phyloP scores from a whole-genome alignment of 2,888 invertebrate genomes.

The Ceriagrion tenellum region DNA sequence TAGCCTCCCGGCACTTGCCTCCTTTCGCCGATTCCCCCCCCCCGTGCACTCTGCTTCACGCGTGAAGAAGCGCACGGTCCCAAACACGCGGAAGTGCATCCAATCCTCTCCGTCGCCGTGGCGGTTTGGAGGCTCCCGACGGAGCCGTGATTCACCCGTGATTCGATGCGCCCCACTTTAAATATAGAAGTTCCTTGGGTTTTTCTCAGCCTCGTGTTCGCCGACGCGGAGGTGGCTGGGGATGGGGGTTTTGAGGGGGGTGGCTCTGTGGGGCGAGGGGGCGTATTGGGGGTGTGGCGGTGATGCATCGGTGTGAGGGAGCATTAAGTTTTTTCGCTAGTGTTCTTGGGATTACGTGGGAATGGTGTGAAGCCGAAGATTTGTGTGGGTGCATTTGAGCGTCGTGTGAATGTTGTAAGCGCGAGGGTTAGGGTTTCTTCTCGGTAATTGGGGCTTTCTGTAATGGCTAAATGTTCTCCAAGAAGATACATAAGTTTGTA shows the following conservation, averaged over 20 bases:
- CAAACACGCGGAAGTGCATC: slow-evolving; percentile 61
- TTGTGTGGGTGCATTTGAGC: background rate
- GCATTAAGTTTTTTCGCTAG: background rate
- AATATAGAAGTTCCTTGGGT: slow-evolving; percentile 49
- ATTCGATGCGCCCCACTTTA: slow-evolving; percentile 30
- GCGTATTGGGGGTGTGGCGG: background rate
- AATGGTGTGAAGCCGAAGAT: background rate
- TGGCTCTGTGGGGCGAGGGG: background rate
- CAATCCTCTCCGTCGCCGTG: background rate
- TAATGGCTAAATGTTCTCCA: too few relatives aligned
- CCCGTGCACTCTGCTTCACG: background rate
- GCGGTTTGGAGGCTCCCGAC: background rate
- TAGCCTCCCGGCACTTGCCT: too few relatives aligned
- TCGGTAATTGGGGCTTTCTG: too few relatives aligned
- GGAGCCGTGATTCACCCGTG: slow-evolving; percentile 28
- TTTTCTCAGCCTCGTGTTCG: background rate
- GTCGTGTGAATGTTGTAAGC: background rate
- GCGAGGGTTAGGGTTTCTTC: too few relatives aligned
- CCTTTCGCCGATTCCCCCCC: background rate
- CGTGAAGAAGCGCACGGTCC: background rate
- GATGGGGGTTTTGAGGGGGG: too few relatives aligned
- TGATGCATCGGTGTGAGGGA: background rate
- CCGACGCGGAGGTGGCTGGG: background rate
- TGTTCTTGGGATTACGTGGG: background rate
- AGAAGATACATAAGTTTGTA: too few relatives aligned